Base-by-base conservation (phyloP, 2,113 vertebrate genomes). In the Psephotus haematonotus region DNA sequence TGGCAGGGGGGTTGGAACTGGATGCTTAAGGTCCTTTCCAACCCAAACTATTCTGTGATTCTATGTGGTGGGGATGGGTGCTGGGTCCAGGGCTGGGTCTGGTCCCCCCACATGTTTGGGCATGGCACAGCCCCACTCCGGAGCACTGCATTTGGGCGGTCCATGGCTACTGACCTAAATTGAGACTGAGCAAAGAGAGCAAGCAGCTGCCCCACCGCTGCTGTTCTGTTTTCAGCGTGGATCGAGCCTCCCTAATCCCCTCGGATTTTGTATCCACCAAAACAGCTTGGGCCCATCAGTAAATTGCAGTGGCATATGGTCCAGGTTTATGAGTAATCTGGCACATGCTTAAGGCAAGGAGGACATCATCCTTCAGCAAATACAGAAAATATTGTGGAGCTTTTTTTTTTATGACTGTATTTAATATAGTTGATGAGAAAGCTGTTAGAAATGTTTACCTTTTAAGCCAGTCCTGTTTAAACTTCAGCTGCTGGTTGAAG, bases 241-340 rank as follows among this genome's bases (percentile, higher is more conserved):
- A 98, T 98, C 98, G 98, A 98, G 98, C 98, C 97, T 98, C 97
- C 96, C 88, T 99, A 99, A 99, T 99, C 99, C 98, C 98, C 81
- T 97, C 79, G 98, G 99, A 99, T 99, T 99, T 99, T 98, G 98
- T 98, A 99, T 98, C 99, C 98, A 98, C 98, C 98, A 98, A 99
- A 99, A 99, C 99, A 99, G 99, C 99, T 99, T 99, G 99, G 99
- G 98, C 99, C 99, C 99, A 99, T 99, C 99, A 99, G 98, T 98
- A 99, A 99, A 99, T 99, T 99, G 99, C 98, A 97, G 97, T 90
- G 99, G 98, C 99, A 99, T 99, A 99, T 99, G 99, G 99, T 99
- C 98, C 98, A 99, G 99, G 99, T 99, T 99, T 99, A 99, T 98
- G 98, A 99, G 98, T 99, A 99, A 99, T 99, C 99, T 99, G 99